Conservation (phyloP, 2,888 invertebrate species). For the Pristionchus mayeri region DNA sequence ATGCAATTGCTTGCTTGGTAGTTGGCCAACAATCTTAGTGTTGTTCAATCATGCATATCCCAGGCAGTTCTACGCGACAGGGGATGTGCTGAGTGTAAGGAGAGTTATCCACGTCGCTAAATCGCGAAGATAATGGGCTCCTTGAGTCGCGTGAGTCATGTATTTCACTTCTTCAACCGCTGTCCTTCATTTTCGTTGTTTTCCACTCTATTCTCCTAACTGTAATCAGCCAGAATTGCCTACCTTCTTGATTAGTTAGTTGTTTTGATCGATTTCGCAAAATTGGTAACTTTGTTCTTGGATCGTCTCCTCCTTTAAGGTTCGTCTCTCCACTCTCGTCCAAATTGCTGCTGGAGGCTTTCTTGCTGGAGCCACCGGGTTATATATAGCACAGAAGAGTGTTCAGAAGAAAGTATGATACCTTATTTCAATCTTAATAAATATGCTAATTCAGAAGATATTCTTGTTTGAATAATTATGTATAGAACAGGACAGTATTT, state of each 20-base stretch:
- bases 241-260: too few species aligned
- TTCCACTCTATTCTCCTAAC: background rate
- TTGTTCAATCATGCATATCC: background rate
- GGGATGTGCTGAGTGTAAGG: background rate
- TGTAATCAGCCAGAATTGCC: background rate
- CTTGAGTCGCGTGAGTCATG: constrained; percentile 29
- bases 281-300: too few species aligned
- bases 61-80: background rate
- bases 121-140: constrained; percentile 27
- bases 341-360: constrained; percentile 72
- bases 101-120: constrained; percentile 8
- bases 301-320: constrained; percentile 49
- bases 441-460: background rate
- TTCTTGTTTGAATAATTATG: too few species aligned
- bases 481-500: background rate
- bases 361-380: constrained; percentile 66
- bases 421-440: background rate
- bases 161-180: background rate
- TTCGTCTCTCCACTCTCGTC: constrained; percentile 66
- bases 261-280: too few species aligned
- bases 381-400: constrained; percentile 70
- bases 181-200: background rate
- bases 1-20: background rate
- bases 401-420: constrained; percentile 65
- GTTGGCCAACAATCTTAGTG: background rate